These are phyloP conservation scores for Bathynomus jamesi DNA, from an alignment of 1,140 invertebrate genomes.

Conservation along the genomic window DNA sequence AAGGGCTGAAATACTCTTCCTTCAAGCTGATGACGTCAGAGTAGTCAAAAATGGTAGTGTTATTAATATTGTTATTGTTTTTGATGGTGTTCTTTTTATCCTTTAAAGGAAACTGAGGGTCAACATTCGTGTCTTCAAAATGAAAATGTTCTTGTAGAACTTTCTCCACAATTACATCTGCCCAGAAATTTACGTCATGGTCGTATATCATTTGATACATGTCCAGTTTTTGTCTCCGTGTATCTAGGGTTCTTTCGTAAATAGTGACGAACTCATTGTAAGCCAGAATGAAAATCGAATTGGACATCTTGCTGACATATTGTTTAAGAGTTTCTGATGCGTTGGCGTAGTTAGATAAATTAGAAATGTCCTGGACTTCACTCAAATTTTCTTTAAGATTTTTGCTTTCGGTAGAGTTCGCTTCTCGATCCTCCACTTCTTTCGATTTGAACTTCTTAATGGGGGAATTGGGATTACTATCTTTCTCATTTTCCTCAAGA, in stretches of 20 bases:
- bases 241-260: not conserved
- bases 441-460: no score
- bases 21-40: not conserved
- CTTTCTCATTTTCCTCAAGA: not conserved
- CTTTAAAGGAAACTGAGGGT: not conserved
- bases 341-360: no score
- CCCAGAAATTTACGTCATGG: conserved; percentile 6
- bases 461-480: no score
- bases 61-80: no score
- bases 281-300: no score
- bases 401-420: no score
- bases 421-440: no score
- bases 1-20: not conserved
- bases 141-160: not conserved
- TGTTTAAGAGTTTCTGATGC: no score
- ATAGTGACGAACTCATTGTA: not conserved
- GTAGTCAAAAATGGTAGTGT: no score
- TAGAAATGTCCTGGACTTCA: no score
- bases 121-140: not conserved
- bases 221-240: not conserved
- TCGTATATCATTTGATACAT: conserved; percentile 1
- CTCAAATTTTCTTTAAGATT: no score
- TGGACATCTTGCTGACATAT: no score
- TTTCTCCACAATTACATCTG: conserved; percentile 1
- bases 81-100: not conserved